Evolutionary conservation across 2,797 vertebrate genomes (phyloP), one percentile per base, ranked within the genome.

Genomic region (Ispidina picta): DNA sequence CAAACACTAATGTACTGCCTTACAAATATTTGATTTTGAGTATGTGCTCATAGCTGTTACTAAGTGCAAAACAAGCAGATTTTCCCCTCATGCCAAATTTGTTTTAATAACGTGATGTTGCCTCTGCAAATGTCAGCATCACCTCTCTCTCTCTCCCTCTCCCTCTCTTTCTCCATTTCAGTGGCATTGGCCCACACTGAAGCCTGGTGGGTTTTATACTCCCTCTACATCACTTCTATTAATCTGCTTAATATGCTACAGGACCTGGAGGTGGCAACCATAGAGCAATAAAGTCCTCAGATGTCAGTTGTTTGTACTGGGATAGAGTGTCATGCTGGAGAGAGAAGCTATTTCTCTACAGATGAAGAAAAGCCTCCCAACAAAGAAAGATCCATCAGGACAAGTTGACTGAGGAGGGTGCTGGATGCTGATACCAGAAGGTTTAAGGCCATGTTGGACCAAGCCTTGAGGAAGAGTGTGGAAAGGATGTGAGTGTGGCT

Each of bases 201-300:
- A 98, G 98, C 97, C 98, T 98, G 98, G 98, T 79, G 83, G 97
- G 96, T 97, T 97, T 97, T 97, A 95, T 94, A 93, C 96, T 98
- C 98, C 98, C 98, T 88, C 97, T 97, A 92, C 98, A 98, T 98
- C 98, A 95, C 97, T 98, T 96, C 97, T 98, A 98, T 98, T 98
- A 98, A 98, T 98, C 98, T 98, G 97, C 98, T 99, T 98, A 98
- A 98, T 98, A 98, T 98, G 98, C 98, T 98, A 92, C 98, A 97
- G 98, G 98, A 97, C 96, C 97, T 95, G 97, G 97, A 95, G 96
- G 97, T 76, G 97, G 95, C 97, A 97, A 83, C 97, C 97, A 97
- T 97, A 97, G 97, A 95, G 98, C 98, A 97, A 97, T 98, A 97
- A 98, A 98, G 97, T 96, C 97, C 96, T 98, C 97, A 94, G 87